Conservation (phyloP, 2,113 vertebrate genomes). For the Takifugu bimaculatus region DNA sequence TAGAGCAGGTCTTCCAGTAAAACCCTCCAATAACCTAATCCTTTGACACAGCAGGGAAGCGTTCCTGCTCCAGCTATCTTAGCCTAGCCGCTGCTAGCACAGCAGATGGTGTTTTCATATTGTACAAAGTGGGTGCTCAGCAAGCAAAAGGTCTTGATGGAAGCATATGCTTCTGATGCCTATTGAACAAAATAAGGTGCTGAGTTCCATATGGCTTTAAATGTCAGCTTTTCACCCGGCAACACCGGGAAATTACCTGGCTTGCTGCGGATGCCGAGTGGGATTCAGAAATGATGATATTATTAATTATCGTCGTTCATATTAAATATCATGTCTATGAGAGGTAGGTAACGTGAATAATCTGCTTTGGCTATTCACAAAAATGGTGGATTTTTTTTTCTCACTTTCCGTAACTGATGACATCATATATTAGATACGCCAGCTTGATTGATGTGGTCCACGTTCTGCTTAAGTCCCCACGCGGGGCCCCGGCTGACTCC, state of each 20-base stretch:
- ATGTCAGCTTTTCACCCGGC: not conserved
- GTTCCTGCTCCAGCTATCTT: constrained; percentile 56
- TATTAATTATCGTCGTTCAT: no score
- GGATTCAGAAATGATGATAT: no score
- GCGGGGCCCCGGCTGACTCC: constrained; percentile 39
- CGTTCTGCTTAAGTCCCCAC: constrained; percentile 16
- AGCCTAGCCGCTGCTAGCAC: constrained; percentile 64
- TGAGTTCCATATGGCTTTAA: constrained; percentile 18
- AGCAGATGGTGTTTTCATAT: constrained; percentile 82
- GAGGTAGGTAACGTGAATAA: no score
- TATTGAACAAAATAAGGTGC: constrained; percentile 60
- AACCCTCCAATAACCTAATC: constrained; percentile 66
- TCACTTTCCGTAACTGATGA: not conserved
- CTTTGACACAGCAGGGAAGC: constrained; percentile 65
- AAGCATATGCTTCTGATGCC: constrained; percentile 71
- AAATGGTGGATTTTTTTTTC: constrained; percentile 4
- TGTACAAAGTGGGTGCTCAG: constrained; percentile 67
- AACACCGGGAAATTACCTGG: not conserved
- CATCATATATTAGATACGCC: constrained; percentile 31
- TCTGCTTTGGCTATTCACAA: not conserved
- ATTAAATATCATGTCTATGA: no score
- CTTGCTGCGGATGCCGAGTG: not conserved
- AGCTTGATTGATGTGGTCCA: constrained; percentile 45
- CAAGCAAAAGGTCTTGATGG: constrained; percentile 64
- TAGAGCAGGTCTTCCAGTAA: constrained; percentile 45